Percentiles rank a stretch among this genome's conserved stretches.
phyloP scores from a whole-genome alignment of 2,888 invertebrate species.

The Aelia acuminata region DNA sequence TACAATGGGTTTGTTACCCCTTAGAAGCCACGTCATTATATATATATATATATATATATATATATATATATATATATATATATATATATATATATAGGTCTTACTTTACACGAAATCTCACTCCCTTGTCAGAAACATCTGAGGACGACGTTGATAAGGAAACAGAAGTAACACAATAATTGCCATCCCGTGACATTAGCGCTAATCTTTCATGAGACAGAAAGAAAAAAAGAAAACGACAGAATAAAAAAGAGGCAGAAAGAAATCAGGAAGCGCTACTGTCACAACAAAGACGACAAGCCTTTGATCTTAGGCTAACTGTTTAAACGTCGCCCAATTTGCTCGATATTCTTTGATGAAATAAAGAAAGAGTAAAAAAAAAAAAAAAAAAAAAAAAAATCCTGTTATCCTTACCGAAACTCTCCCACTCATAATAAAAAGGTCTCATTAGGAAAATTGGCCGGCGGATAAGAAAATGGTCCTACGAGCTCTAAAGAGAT shows the following conservation, averaged over 20 bases:
- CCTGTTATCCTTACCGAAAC: conserved; percentile 31
- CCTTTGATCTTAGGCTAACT: conserved; percentile 28
- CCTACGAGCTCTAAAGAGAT: not conserved
- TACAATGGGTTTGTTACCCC: not conserved
- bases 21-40: not conserved
- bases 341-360: not conserved
- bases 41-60: too few species aligned
- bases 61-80: too few species aligned
- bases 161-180: conserved; percentile 23
- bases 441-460: conserved; percentile 53
- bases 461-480: conserved; percentile 49
- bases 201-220: conserved; percentile 22
- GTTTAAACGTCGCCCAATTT: conserved; percentile 15
- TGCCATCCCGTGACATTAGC: not conserved
- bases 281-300: conserved; percentile 45
- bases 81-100: too few species aligned
- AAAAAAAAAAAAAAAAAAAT: not conserved
- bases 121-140: too few species aligned
- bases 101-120: too few species aligned
- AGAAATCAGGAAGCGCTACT: not conserved
- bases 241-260: not conserved
- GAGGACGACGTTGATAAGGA: not conserved
- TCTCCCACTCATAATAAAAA: conserved; percentile 51
- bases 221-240: not conserved
- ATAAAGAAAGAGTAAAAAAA: not conserved